A percentile compares a stretch with the other conserved stretches of the same genome.
Evolutionary conservation across 2,888 invertebrate genomes (phyloP).

Genomic region (Branchellion lobata): DNA sequence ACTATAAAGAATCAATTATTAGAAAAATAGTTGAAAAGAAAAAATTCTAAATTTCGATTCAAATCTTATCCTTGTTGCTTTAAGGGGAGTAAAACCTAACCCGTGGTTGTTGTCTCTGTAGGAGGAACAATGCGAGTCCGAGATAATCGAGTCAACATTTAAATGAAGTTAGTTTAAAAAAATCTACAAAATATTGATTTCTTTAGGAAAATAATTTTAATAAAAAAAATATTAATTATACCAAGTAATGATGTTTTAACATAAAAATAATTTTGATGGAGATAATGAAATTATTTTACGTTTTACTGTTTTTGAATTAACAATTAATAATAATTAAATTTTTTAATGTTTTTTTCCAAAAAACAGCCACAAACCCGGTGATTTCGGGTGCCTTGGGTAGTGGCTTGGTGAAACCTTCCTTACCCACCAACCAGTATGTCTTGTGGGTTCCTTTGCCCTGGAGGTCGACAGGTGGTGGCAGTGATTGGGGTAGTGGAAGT

Average conservation of each 20-base stretch:
- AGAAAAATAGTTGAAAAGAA: no score
- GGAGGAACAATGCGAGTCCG: no score
- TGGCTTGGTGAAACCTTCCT: slow-evolving; percentile 59
- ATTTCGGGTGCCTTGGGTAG: slow-evolving; percentile 54
- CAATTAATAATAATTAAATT: no score
- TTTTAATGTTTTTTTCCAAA: neutral
- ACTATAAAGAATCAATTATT: no score
- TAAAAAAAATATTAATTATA: neutral
- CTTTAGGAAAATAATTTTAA: slow-evolving; percentile 3
- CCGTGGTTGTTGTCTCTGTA: slow-evolving; percentile 50
- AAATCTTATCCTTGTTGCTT: no score
- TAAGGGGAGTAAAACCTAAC: slow-evolving; percentile 38
- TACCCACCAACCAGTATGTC: slow-evolving; percentile 61
- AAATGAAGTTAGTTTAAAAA: no score
- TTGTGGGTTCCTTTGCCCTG: slow-evolving; percentile 61
- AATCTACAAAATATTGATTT: no score
- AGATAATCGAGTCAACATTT: no score
- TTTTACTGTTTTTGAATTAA: neutral
- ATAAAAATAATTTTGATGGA: no score
- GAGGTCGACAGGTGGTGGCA: slow-evolving; percentile 15
- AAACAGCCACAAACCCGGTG: slow-evolving; percentile 48
- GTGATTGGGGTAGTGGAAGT: neutral
- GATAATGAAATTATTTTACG: no score
- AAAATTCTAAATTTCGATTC: no score
- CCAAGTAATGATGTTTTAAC: neutral